Evolutionary conservation across 2,888 invertebrate species (phyloP).

Genomic region (Celastrina argiolus): DNA sequence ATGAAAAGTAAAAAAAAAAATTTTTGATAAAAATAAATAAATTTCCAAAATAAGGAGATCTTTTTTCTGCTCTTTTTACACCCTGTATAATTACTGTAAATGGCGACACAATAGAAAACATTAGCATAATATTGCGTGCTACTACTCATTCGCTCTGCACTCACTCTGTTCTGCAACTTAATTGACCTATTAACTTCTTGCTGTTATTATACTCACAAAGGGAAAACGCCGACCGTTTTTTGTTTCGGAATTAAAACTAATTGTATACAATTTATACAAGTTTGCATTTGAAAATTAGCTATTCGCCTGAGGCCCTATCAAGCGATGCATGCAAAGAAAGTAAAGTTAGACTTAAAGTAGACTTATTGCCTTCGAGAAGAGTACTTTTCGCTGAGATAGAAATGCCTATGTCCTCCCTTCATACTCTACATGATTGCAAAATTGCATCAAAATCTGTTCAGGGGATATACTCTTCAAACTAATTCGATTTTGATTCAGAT

Average conservation of each 20-base stretch:
- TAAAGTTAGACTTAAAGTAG: no score
- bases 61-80: background rate
- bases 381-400: no score
- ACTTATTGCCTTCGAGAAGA: no score
- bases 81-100: background rate
- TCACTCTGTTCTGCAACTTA: conserved; percentile 7
- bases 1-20: no score
- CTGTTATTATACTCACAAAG: conserved; percentile 9
- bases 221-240: background rate
- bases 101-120: conserved; percentile 8
- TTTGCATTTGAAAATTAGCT: background rate
- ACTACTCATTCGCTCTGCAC: background rate
- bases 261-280: conserved; percentile 5
- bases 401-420: no score
- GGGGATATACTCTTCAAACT: no score
- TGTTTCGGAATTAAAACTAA: background rate
- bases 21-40: no score
- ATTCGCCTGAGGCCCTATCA: background rate
- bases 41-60: no score
- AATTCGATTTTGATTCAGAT: no score
- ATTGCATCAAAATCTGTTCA: no score
- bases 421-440: no score
- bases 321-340: background rate
- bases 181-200: conserved; percentile 17
- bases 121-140: conserved; percentile 1